Base-by-base conservation (phyloP, 2,888 invertebrate species). In the Palloptera scutellata region DNA sequence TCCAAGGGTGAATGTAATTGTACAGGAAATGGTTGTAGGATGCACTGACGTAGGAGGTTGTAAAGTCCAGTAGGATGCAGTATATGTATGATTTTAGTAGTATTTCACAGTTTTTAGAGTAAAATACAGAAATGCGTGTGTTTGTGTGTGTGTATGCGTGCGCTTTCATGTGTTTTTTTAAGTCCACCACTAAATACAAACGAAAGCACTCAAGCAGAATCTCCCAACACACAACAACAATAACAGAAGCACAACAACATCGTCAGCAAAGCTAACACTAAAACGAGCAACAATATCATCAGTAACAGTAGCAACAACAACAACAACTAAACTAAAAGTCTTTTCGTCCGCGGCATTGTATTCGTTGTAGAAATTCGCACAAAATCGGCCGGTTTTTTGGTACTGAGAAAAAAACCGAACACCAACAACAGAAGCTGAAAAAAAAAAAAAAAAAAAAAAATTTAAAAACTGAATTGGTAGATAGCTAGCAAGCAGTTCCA, bases 161-260 rank as follows among this genome's bases (percentile, higher is more conserved):
- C 54, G 54, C 30, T 19, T 68, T 59, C 66, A n/a, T 69, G 64
- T 72, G 73, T 81, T 77, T 80, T 80, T 81, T 81, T 81, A 81
- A 81, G 81, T 79, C 78, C 77, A 80, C 81, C 81, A 81, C 81
- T 80, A 81, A 81, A 81, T 81, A 81, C 81, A 81, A 81, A 81
- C 77, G 80, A 80, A 81, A 80, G 80, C 80, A 81, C 78, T 81
- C 79, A 80, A 80, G 79, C 79, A 76, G 77, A 80, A 81, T 79
- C 76, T 81, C 74, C 76, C 51, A 45, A 51, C 53, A 51, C 42
- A 52, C 58, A 51, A 20, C 41, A 54, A 41, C 41, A 43, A 41
- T 41, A 51, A 62, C 62, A 11, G 41, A 42, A 52, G 52, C 40
- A 17, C 40, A 61, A 61, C 40, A 52, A 17, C 40, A 61, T 48